Base-by-base conservation (phyloP, 1,140 invertebrate species). In the Atta cephalotes region DNA sequence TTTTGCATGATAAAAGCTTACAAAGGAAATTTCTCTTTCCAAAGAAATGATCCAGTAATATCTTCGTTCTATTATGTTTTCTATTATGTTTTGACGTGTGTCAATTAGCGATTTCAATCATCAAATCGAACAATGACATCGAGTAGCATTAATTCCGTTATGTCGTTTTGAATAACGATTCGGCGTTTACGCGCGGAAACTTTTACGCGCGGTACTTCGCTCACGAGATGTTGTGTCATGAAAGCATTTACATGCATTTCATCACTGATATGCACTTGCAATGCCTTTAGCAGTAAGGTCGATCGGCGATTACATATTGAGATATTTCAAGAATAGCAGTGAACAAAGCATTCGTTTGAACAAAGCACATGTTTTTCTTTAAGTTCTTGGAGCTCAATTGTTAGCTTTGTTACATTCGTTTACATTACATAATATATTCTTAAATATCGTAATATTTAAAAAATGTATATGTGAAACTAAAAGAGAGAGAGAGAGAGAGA, bases 61-160 rank as follows among this genome's bases (percentile, higher is more conserved):
- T 66, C 62, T 35, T 14, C 4, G 18, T 21, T 49, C 21, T 25
- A 21, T 39, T 58, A 10, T 45, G 25, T 25, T 25, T 25, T 25
- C 25, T 25, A 25, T 25, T 25, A 28, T 53, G 45, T 85, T 88
- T 21, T 21, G 21, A 21, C 49, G 51, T n/a, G 25, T 51, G 60
- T 85, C 56, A 71, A 86, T 87, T 84, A 79, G 21, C 71, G 77
- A 89, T 89, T 84, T 76, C 68, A 74, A 62, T 82, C 68, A 35
- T 10, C 56, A 6, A 3, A 16, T 4, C 56, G 39, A 84, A 21
- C 53, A 82, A 74, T 60, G 25, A 10, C 4, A 62, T 21, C 18
- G 35, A n/a, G 14, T 10, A 49, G 3, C 18, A 53, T 71, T 45
- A 18, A 72, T 63, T 63, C 25, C 28, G 45, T 51, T 35, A 31